Evolutionary conservation across 2,888 invertebrate species (phyloP), one percentile per base, ranked within the genome.

Genomic region (Coecobrya sp.): DNA sequence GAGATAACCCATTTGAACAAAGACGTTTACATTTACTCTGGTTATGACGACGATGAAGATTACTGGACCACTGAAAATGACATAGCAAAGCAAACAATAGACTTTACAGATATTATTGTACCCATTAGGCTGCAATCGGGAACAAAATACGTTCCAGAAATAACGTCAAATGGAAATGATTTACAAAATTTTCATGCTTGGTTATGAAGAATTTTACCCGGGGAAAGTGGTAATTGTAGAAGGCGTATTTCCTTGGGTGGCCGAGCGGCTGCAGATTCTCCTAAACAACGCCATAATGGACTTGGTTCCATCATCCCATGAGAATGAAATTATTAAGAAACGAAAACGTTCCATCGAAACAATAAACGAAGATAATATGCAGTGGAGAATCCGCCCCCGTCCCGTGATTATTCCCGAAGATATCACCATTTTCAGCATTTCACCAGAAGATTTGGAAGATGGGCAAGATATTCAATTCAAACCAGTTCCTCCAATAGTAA

Each of bases 11-110:
- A 16, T 42, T 62, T 79, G 8, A 30, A 82, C 0, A 42, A 73
- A 1, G 52, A 92, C 45, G 92, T 92, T 16, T 84, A 45, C 52
- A 92, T 92, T 76, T 76, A 92, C 49, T 30, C 88, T 5, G 88
- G 88, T 5, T 82, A 62, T n/a, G 30, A 22, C 25, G n/a, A 45
- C 10, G 30, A 11, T 81, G 55, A 30, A 2, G 36, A 13, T 19
- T n/a, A n/a, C n/a, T n/a, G 7, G 13, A 1, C n/a, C 1, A 13
- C 10, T 22, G 45, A 11, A 36, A 36, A 7, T 36, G 36, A 36
- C 36, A 36, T 4, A 0, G 16, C 45, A 7, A 88, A 88, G 65
- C 88, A 88, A 36, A 88, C 81, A 0, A 27, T 88, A 2, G 88
- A 88, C 81, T 52, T 88, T 16, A 88, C 81, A 19, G 88, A 88